phyloP scores from a whole-genome alignment of 2,888 invertebrate species.

The Nomada fabriciana region DNA sequence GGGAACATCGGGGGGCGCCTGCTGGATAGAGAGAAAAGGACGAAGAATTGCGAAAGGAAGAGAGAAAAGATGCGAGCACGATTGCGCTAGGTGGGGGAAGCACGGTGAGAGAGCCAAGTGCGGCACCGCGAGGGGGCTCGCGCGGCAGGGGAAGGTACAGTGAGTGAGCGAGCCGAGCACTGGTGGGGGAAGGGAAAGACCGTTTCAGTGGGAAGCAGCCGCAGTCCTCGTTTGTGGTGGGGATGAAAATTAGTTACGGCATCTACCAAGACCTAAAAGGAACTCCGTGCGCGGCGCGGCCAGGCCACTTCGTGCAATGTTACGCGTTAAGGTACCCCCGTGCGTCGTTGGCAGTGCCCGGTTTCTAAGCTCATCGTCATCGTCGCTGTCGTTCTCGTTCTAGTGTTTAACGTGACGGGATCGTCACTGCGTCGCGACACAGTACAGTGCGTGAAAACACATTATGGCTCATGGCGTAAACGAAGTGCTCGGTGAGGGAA shows the following conservation, averaged over 20 bases:
- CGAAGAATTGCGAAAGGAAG: neutral
- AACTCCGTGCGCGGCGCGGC: conserved; percentile 80
- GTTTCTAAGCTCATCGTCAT: conserved; percentile 71
- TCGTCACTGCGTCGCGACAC: conserved; percentile 47
- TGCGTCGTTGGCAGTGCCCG: conserved; percentile 74
- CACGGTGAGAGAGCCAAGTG: conserved; percentile 29
- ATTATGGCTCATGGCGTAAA: conserved; percentile 87
- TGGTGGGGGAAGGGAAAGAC: conserved; percentile 69
- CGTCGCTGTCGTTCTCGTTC: conserved; percentile 48
- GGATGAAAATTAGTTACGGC: conserved; percentile 83
- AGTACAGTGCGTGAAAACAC: conserved; percentile 67
- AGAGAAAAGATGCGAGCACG: conserved; percentile 33
- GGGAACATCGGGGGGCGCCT: conserved; percentile 49
- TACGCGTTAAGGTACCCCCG: conserved; percentile 81
- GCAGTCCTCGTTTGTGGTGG: conserved; percentile 72
- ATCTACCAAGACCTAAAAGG: conserved; percentile 83
- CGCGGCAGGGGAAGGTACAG: conserved; percentile 18
- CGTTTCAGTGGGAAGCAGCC: conserved; percentile 77
- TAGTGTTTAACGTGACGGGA: conserved; percentile 46
- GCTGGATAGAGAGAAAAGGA: conserved; percentile 48
- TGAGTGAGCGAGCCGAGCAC: conserved; percentile 35
- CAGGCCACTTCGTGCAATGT: conserved; percentile 83
- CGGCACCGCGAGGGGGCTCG: conserved; percentile 4
- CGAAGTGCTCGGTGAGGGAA: conserved; percentile 84
- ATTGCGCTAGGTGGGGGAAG: conserved; percentile 29